Conservation (phyloP, 2,113 vertebrate genomes). For the Hippocampus guttulatus region DNA sequence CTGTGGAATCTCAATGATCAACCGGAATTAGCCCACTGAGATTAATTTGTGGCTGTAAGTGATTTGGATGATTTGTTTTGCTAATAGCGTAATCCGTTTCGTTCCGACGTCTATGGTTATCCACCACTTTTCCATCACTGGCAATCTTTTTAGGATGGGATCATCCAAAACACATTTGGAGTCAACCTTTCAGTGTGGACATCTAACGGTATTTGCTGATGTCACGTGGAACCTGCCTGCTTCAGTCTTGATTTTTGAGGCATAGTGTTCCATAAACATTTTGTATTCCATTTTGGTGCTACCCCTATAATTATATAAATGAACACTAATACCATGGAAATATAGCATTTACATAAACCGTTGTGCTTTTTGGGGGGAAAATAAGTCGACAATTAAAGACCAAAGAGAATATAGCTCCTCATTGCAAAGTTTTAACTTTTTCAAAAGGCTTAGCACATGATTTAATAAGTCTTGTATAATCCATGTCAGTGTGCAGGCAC, state of each 20-base stretch:
- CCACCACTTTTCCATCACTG: background rate
- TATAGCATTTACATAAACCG: background rate
- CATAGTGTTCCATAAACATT: background rate
- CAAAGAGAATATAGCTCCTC: slow-evolving; percentile 35
- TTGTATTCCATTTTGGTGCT: background rate
- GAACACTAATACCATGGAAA: background rate
- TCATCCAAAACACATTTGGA: background rate
- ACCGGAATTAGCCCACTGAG: background rate
- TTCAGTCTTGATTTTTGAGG: no score
- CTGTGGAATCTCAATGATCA: background rate
- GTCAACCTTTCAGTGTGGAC: background rate
- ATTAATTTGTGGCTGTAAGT: background rate
- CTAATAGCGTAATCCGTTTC: background rate
- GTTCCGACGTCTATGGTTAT: no score
- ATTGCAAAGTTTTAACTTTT: slow-evolving; percentile 33
- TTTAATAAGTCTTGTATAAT: slow-evolving; percentile 47
- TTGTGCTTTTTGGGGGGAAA: background rate
- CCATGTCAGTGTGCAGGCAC: slow-evolving; percentile 33
- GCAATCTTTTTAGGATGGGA: background rate
- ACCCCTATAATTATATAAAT: background rate
- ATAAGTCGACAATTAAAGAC: slow-evolving; percentile 59
- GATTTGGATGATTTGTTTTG: background rate
- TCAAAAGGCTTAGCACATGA: slow-evolving; percentile 47
- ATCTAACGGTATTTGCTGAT: background rate
- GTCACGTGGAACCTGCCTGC: no score